phyloP scores from a whole-genome alignment of 2,888 invertebrate genomes.

The Perizoma flavofasciatum region DNA sequence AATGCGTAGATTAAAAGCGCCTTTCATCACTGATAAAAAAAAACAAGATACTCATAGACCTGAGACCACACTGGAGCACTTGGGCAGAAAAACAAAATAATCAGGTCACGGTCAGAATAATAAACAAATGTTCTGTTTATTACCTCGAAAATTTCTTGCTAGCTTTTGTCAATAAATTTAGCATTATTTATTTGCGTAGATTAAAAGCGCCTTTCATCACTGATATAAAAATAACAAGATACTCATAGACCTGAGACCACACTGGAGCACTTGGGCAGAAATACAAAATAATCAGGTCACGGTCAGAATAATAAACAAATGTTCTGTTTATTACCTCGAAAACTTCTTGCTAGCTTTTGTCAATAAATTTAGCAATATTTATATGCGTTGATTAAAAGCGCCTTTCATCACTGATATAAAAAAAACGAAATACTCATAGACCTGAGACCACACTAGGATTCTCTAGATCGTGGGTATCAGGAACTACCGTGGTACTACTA shows the following conservation, averaged over 20 bases:
- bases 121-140: conserved; percentile 28
- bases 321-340: conserved; percentile 28
- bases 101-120: conserved; percentile 4
- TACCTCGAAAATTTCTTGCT: conserved; percentile 31
- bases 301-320: conserved; percentile 15
- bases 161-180: conserved; percentile 28
- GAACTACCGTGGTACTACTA: no score
- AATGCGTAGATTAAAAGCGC: no score
- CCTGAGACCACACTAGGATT: no score
- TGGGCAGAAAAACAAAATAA: no score
- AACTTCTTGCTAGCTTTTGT: conserved; percentile 33
- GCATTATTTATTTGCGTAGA: conserved; percentile 14
- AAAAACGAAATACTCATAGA: not conserved
- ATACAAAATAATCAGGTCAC: conserved; percentile 3
- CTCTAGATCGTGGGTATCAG: no score
- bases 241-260: no score
- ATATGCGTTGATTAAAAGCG: conserved; percentile 4
- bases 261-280: no score
- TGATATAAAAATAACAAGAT: no score
- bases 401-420: not conserved
- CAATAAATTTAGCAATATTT: conserved; percentile 24
- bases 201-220: no score
- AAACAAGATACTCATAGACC: no score
- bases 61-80: no score
- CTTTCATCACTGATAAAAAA: no score